phyloP scores from a whole-genome alignment of 2,888 invertebrate species.

The Teleiodes luculella region DNA sequence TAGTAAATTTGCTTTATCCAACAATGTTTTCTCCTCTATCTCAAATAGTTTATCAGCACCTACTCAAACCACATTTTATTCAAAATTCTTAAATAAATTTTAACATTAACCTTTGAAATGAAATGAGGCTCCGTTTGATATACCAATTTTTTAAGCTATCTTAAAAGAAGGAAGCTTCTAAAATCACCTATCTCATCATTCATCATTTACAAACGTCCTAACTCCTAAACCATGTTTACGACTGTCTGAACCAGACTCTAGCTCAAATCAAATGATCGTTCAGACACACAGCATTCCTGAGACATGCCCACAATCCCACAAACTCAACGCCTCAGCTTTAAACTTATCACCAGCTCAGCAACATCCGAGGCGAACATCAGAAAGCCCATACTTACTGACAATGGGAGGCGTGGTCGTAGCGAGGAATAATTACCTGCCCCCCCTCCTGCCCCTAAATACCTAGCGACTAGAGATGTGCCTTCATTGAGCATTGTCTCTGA shows the following conservation, averaged over 20 bases:
- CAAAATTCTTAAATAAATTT: no score
- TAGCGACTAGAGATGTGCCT: slow-evolving; percentile 31
- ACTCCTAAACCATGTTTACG: not conserved
- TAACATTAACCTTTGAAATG: no score
- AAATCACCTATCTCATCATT: no score
- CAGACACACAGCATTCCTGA: not conserved
- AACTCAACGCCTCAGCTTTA: slow-evolving; percentile 4
- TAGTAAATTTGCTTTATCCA: no score
- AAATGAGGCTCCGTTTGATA: no score
- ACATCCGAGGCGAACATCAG: slow-evolving; percentile 26
- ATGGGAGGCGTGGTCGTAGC: slow-evolving; percentile 71
- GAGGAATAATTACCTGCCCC: slow-evolving; percentile 64
- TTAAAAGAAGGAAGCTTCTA: no score
- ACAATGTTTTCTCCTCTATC: no score
- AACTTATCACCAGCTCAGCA: slow-evolving; percentile 32
- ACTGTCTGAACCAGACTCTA: no score
- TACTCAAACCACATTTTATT: no score
- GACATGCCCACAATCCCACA: not conserved
- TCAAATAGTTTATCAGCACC: no score
- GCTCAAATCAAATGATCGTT: not conserved
- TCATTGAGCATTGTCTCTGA: slow-evolving; percentile 70
- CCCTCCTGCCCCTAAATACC: slow-evolving; percentile 34
- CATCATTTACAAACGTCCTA: no score
- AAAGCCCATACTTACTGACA: slow-evolving; percentile 63
- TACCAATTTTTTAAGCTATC: no score